Percentiles rank a stretch among this genome's conserved stretches.
These are phyloP conservation scores for Protosalanx chinensis DNA, from an alignment of 2,797 vertebrate genomes.

Conservation along the genomic window DNA sequence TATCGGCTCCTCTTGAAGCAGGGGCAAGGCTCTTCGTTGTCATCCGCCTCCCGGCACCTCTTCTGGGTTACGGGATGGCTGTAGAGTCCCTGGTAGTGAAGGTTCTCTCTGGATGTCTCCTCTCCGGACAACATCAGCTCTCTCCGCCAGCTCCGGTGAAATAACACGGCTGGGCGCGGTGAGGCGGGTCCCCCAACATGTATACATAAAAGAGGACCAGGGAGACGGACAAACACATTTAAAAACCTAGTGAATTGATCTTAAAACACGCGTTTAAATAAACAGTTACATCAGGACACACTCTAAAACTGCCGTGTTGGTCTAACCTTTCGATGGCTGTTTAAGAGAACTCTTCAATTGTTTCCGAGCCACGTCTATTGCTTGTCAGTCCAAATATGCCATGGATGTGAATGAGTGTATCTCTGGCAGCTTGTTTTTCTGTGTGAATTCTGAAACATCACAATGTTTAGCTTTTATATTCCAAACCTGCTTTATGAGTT, in stretches of 20 bases:
- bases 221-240: not conserved
- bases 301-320: not conserved
- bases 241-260: too few species aligned
- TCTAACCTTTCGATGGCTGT: too few species aligned
- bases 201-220: not conserved
- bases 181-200: not conserved
- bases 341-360: too few species aligned
- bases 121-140: not conserved
- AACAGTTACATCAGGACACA: not conserved
- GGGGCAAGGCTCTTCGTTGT: too few species aligned
- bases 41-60: too few species aligned
- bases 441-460: not conserved
- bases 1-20: too few species aligned
- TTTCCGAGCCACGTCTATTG: not conserved
- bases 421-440: not conserved
- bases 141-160: not conserved
- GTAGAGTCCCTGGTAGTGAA: not conserved
- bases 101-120: not conserved
- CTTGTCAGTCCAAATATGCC: not conserved
- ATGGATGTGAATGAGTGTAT: not conserved
- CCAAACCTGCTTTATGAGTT: not conserved
- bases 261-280: too few species aligned
- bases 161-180: not conserved
- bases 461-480: not conserved
- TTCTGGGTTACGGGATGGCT: too few species aligned